Evolutionary conservation across 2,888 invertebrate genomes (phyloP), one percentile per base, ranked within the genome.

Genomic region (Hipparchia semele): DNA sequence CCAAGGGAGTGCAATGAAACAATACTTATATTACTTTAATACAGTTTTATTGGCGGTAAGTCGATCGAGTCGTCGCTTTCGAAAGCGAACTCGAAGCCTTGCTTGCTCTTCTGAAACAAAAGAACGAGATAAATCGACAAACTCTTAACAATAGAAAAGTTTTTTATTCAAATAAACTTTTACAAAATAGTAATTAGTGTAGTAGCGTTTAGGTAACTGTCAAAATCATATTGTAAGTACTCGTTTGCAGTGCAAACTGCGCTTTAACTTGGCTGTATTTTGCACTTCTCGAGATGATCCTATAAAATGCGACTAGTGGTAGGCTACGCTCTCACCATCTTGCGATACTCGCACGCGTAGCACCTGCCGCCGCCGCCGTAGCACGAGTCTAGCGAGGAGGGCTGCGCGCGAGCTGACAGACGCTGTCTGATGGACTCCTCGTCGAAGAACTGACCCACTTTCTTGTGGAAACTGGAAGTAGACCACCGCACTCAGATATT

Each of bases 391-490:
- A 81, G 75, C 0, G 81, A 77, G 2, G 79, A 82, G 2, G 80
- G 79, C 13, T 56, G 73, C 23, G 73, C 53, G 70, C 89, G 89
- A 76, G 85, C 82, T 13, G 84, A 79, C 72, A 88, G 68, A 68
- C 85, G 84, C 54, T 81, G 82, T 71, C 82, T 83, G 73, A 90
- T 80, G 0, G 84, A 78, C 33, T 79, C 83, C 73, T 78, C 85
- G 73, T 88, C 88, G 82, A 85, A 89, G 83, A 88, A 92, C 78
- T 88, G 73, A 0, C 92, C 93, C 78, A 92, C 91, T 75, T 91
- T 92, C 73, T 90, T 86, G 70, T 90, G 89, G 79, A 91, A 90
- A 74, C 92, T 92, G 79, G 74, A 75, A 53, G 6, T 51, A 10
- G 7, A 58, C 53, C 12, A 12, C 4, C 4, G 12, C 9, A 54